Evolutionary conservation across 2,888 invertebrate species (phyloP).

Genomic region (Drosophila quinaria): DNA sequence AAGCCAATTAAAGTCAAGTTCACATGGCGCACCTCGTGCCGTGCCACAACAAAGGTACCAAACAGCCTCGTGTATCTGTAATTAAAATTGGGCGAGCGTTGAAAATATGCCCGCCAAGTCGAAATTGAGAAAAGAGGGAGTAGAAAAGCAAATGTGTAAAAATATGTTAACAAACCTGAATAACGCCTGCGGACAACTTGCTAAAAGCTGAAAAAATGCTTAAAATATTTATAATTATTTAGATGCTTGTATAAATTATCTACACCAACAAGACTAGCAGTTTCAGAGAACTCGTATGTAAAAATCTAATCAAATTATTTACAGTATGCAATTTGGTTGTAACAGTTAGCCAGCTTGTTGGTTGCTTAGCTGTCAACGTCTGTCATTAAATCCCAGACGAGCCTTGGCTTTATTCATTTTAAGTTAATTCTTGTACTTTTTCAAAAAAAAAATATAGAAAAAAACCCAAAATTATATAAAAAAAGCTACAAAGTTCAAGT

Average conservation of each 20-base stretch:
- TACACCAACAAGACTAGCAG: slow-evolving; percentile 9
- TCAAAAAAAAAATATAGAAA: slow-evolving; percentile 27
- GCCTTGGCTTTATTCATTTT: slow-evolving; percentile 58
- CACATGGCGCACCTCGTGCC: slow-evolving; percentile 68
- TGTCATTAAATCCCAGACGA: slow-evolving; percentile 49
- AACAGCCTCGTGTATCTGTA: slow-evolving; percentile 54
- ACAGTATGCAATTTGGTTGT: slow-evolving; percentile 36
- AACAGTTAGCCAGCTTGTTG: slow-evolving; percentile 8
- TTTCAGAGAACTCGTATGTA: slow-evolving; percentile 1
- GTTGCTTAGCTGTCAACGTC: slow-evolving; percentile 44
- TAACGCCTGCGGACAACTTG: slow-evolving; percentile 31
- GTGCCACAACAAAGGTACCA: slow-evolving; percentile 44
- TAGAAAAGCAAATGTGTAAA: not conserved
- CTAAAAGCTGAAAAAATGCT: slow-evolving; percentile 19
- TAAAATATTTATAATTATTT: slow-evolving; percentile 19
- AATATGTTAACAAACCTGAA: slow-evolving; percentile 13
- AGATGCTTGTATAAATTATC: slow-evolving; percentile 25
- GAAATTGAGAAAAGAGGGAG: slow-evolving; percentile 7
- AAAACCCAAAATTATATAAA: slow-evolving; percentile 16
- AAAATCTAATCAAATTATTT: slow-evolving; percentile 18
- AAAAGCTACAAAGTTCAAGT: slow-evolving; percentile 71
- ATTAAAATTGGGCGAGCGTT: slow-evolving; percentile 74
- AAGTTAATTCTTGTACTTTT: slow-evolving; percentile 36
- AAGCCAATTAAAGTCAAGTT: slow-evolving; percentile 80
- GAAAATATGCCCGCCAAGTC: slow-evolving; percentile 54